These are phyloP conservation scores for Phymorhynchus buccinoides DNA, from an alignment of 1,140 invertebrate species.

Conservation along the genomic window DNA sequence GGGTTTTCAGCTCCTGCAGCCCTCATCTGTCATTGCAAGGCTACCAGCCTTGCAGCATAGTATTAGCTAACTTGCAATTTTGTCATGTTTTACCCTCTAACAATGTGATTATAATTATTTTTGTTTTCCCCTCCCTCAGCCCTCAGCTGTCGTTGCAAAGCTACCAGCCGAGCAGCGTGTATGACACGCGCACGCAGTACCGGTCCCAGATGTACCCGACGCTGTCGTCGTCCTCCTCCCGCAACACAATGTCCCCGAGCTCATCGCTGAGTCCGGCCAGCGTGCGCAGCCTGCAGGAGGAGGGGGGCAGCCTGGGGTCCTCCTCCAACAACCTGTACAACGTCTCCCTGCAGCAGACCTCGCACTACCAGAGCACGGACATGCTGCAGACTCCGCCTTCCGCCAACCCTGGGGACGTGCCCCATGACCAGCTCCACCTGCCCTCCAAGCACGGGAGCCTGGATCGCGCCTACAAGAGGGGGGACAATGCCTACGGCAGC, in stretches of 20 bases:
- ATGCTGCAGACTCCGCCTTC: conserved; percentile 55
- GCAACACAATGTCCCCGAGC: conserved; percentile 29
- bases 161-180: conserved; percentile 72
- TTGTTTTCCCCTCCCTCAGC: conserved; percentile 48
- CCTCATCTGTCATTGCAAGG: too few species aligned
- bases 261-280: conserved; percentile 30
- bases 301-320: conserved; percentile 37
- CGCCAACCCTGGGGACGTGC: conserved; percentile 5
- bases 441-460: conserved; percentile 53
- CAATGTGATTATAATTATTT: not conserved
- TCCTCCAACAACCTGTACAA: conserved; percentile 67
- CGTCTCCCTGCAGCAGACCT: conserved; percentile 58
- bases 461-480: conserved; percentile 49
- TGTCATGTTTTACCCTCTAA: too few species aligned
- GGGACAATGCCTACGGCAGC: conserved; percentile 56
- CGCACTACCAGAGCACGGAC: conserved; percentile 64
- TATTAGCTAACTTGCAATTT: too few species aligned
- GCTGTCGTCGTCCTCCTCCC: conserved; percentile 36
- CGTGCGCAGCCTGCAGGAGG: conserved; percentile 29
- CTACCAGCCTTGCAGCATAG: too few species aligned
- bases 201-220: conserved; percentile 72
- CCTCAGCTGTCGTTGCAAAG: conserved; percentile 58
- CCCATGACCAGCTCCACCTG: conserved; percentile 40
- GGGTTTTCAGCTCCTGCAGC: too few species aligned
- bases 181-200: conserved; percentile 70